Base-by-base conservation (phyloP, 2,113 vertebrate species). In the Guaruba guarouba region DNA sequence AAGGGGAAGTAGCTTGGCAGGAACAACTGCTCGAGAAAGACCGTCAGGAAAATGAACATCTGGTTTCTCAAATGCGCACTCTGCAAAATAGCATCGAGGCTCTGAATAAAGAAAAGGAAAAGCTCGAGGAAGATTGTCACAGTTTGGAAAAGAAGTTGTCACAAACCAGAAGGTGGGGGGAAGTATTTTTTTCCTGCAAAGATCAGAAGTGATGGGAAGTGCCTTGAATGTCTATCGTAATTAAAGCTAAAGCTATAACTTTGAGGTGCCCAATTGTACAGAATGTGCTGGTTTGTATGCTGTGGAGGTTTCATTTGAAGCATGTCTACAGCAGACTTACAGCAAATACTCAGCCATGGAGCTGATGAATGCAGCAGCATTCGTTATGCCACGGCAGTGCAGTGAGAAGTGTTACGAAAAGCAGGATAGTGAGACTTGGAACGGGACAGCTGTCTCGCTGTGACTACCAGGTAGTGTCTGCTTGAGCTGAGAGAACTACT, bases 81-180 rank as follows among this genome's bases (percentile, higher is more conserved):
- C 64, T 98, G 75, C 98, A 97, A 17, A 96, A 82, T 4, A 91
- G 27, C 46, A 63, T 98, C 1, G 74, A 98, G 43, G 68, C 96
- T 35, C 63, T 98, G 92, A 93, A 9, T 71, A 94, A 78, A 20
- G 97, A 98, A 57, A 98, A 98, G 94, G 95, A 96, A 49, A 95
- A 92, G 49, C 97, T 99, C 11, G 90, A 98, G 68, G 98, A 98
- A 6, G 94, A 97, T 41, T 98, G 97, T 73, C 96, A 91, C 44
- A 92, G 49, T 46, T 71, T 98, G 96, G 98, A 98, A 86, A 94
- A 96, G 68, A 98, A 96, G 63, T 59, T 98, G 69, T 91, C 91
- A 52, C 98, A 98, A 64, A 94, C 97, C 33, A 98, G 97, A 93
- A 98, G 97, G 98, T 99, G 81, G 93, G 20, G 25, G 33, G 59